Base-by-base conservation (phyloP, 2,113 vertebrate genomes). In the Oncorhynchus nerka region DNA sequence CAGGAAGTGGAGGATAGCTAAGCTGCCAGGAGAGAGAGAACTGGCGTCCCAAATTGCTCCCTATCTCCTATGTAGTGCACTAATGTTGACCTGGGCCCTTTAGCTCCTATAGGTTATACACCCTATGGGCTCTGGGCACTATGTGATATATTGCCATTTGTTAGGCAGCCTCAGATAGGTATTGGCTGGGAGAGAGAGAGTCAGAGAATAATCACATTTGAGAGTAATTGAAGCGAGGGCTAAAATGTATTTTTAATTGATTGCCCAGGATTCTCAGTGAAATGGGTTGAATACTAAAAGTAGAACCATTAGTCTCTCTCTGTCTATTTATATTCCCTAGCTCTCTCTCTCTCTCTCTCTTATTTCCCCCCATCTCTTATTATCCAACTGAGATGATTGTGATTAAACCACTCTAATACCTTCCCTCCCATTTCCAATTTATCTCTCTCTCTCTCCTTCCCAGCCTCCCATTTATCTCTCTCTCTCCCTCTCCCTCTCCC, bases 221-320 rank as follows among this genome's bases (percentile, higher is more conserved):
- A 75, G 86, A 85, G 70, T 91, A 90, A 91, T 90, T 91, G 85
- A 83, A 87, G 87, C 71, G 65, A 65, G 68, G 75, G 66, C 81
- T 90, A 75, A 84, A 88, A 87, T 75, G 51, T 70, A 39, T 32
- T 75, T 86, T 87, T 88, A 90, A 92, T 91, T 93, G 88, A 92
- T 92, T 87, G 88, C 74, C 84, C 82, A 87, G 80, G 81, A 88
- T 90, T 88, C 74, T 79, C 77, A 77, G 81, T 88, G 83, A 93
- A 93, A 89, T 87, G 83, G 86, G 88, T 90, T 91, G 91, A 92
- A 92, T 83, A 80, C 89, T 85, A 88, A 92, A 93, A 94, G 90
- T 80, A 91, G 84, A 81, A 79, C 85, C 91, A 91, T 92, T 91
- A 89, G 81, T 90, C 90, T 83, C 81, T 75, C 4, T 78, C 82